Base-by-base conservation (phyloP, 2,888 invertebrate genomes). In the Buathra laborator region DNA sequence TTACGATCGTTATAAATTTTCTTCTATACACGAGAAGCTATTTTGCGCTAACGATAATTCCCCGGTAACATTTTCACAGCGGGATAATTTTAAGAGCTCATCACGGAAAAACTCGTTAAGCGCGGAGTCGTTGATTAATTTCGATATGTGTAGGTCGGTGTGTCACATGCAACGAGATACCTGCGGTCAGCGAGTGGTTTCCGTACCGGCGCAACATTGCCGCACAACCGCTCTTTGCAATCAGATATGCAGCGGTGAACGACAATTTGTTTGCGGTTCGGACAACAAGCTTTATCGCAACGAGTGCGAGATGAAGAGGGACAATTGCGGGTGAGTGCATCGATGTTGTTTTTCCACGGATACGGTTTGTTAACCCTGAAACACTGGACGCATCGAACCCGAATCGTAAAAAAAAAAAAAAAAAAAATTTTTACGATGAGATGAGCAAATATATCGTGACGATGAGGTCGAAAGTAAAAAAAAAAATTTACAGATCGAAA, bases 271-370 rank as follows among this genome's bases (percentile, higher is more conserved):
- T 72, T 98, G 98, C 93, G 98, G 97, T 48, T 98, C 98, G 9
- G 98, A 98, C 94, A 98, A 97, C 94, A 96, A 97, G 92, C 97
- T 98, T 93, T 98, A 98, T 94, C 96, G 97, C 91, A 98, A 97
- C 93, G 97, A 98, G 94, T 98, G 98, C 92, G 96, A 98, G 92
- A 98, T 98, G 98, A 97, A 97, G 94, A 96, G 97, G 92, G 97
- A 97, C 92, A 98, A 98, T 92, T 98, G 98, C 94, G 98, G 97
- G 97, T 97, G 91, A 94, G 94, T 90, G 43, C 12, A 64, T 43
- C 12, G 16, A 44, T 14, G 16, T 29, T n/a, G 19, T 29, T 77
- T 68, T n/a, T 68, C 2, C 37, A 5, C 5, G 37, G 37, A 37
- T 37, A 37, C 37, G 37, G 37, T 37, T 37, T 9, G 37, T 37